Evolutionary conservation across 2,888 invertebrate species (phyloP).

Genomic region (Zootermopsis nevadensis): DNA sequence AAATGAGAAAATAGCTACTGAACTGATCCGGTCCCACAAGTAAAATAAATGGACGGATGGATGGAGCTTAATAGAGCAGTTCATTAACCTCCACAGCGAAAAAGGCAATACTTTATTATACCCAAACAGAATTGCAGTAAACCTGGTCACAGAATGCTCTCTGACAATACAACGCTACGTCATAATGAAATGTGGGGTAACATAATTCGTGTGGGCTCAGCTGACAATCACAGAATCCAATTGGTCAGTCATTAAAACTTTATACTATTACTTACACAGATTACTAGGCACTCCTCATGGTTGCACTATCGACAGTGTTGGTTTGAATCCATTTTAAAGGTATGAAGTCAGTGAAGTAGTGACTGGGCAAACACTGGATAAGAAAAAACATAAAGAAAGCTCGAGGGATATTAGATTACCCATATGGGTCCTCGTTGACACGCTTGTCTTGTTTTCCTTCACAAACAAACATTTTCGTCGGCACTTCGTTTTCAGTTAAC

Average conservation of each 20-base stretch:
- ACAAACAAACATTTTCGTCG: no score
- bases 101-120: not conserved
- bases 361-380: no score
- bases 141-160: not conserved
- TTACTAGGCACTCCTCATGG: no score
- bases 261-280: not conserved
- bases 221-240: conserved; percentile 3
- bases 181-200: not conserved
- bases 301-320: no score
- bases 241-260: conserved; percentile 14
- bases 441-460: no score
- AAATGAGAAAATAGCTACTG: not conserved
- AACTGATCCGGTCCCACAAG: not conserved
- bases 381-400: no score
- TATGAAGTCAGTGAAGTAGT: no score
- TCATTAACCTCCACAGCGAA: not conserved
- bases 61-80: not conserved
- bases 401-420: no score
- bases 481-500: no score
- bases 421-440: no score
- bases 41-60: not conserved
- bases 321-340: no score
- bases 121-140: conserved; percentile 13
- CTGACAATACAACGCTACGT: not conserved
- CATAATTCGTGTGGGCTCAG: not conserved